A percentile compares a stretch with the other conserved stretches of the same genome.
These are phyloP conservation scores for Thymelicus sylvestris DNA, from an alignment of 2,888 invertebrate species.

Conservation along the genomic window DNA sequence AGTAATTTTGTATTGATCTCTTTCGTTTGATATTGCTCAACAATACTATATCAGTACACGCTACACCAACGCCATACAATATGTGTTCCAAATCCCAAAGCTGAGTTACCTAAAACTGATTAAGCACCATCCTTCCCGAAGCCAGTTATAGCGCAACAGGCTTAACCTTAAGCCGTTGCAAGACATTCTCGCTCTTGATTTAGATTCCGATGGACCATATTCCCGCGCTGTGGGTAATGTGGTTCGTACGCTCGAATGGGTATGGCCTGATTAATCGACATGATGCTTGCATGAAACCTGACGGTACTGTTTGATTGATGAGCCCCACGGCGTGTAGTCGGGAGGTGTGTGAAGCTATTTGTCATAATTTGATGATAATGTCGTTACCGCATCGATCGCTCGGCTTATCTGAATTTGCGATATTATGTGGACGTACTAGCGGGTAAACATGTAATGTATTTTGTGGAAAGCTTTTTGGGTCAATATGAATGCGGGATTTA, in stretches of 20 bases:
- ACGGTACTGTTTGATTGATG: slow-evolving; percentile 52
- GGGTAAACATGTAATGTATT: slow-evolving; percentile 20
- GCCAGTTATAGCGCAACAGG: slow-evolving; percentile 26
- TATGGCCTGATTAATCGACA: slow-evolving; percentile 30
- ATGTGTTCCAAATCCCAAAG: slow-evolving; percentile 1
- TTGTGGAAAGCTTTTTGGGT: slow-evolving; percentile 29
- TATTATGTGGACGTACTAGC: slow-evolving; percentile 16
- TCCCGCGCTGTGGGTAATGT: slow-evolving; percentile 3
- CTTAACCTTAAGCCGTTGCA: slow-evolving; percentile 14
- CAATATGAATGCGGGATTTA: slow-evolving; percentile 3
- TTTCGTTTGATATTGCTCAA: too few species aligned
- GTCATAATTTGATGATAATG: slow-evolving; percentile 70
- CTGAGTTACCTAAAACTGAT: slow-evolving; percentile 19
- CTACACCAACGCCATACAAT: not conserved
- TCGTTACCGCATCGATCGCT: slow-evolving; percentile 44
- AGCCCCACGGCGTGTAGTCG: slow-evolving; percentile 42
- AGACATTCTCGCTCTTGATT: slow-evolving; percentile 23
- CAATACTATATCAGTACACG: not conserved
- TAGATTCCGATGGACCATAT: slow-evolving; percentile 8
- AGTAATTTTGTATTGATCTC: not conserved
- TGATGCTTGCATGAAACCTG: slow-evolving; percentile 42
- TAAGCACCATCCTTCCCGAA: slow-evolving; percentile 5
- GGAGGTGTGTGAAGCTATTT: slow-evolving; percentile 52
- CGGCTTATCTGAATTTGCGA: slow-evolving; percentile 38
- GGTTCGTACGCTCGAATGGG: not conserved